Evolutionary conservation across 2,797 vertebrate species (phyloP), one percentile per base, ranked within the genome.

Genomic region (Neomorphus geoffroyi): DNA sequence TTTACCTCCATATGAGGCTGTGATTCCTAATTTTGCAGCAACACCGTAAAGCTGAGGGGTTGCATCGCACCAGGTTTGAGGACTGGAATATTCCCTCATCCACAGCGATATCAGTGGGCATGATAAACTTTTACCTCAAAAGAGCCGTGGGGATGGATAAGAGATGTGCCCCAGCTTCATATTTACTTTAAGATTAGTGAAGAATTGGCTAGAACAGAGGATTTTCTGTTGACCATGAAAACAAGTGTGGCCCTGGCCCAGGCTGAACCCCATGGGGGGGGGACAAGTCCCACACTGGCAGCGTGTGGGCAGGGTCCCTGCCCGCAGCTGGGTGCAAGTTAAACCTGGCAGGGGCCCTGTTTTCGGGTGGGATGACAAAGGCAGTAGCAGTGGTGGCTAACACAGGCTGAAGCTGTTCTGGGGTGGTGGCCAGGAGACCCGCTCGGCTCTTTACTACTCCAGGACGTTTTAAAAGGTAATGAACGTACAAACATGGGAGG

Each of bases 401-500:
- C 24, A 37, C 53, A 21, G 51, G 73, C 70, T 57, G 11, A 93
- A 65, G 50, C 48, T 18, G 9, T n/a, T 66, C 87, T 71, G 80
- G 61, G 8, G 51, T 50, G 67, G 48, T 43, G 71, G 57, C 88
- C 6, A 16, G 88, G 93, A 96, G 94, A 95, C 16, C 18, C 3
- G 3, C 41, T 7, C 0, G 0, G 86, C 83, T 97, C 89, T 96
- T 85, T 87, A 92, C 92, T 96, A 66, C 97, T 97, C 94, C 81
- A 95, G 97, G 97, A 97, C 70, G 79, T 97, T 41, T 92, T 92
- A 88, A 94, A 95, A 96, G 91, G 96, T 96, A 97, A 98, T 98
- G 98, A 98, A 98, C 96, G 78, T 98, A 98, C 98, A 99, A 98
- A 98, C 97, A 98, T 43, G 77, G 90, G 83, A 97, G 97, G 97